Base-by-base conservation (phyloP, 2,113 vertebrate genomes). In the Chlorodrepanis virens region DNA sequence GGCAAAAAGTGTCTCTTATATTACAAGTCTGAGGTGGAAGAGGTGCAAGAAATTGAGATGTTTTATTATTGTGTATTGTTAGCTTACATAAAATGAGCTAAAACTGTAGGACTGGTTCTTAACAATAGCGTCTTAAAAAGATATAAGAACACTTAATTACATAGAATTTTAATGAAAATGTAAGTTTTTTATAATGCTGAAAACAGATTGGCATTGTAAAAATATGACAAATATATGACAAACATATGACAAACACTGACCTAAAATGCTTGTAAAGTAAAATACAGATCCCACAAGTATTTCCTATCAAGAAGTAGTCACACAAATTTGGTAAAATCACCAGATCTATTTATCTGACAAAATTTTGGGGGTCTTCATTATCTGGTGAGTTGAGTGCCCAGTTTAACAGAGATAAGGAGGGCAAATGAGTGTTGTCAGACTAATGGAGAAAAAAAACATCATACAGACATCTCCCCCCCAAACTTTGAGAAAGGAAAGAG, bases 401-500 rank as follows among this genome's bases (percentile, higher is more conserved):
- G 6, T 67, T 72, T 64, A 44, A 71, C 6, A 23, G 4, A 35
- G 2, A 6, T 53, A 23, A 68, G 15, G 3, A 61, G 4, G 8
- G 8, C 10, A 85, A 88, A 68, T 57, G 0, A 17, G 22, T 60
- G 42, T 4, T 27, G 4, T 78, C 59, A 10, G 24, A 54, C 2
- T 76, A 72, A 72, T 1, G 15, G 19, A 59, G 33, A 63, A 71
- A 67, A 80, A 17, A 31, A 35, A 63, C 78, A 33, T 56, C 2
- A 2, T 65, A 28, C 8, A 39, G 20, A 17, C 1, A 8, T 1
- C 4, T 17, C 14, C 10, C 1, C 15, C 6, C 7, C 2, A 29
- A 7, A 60, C 2, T 16, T 25, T 18, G 0, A 37, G 9, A 70
- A 84, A 40, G 7, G 3, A 4, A n/a, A 68, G 19, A 71, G 2